These are phyloP conservation scores for Dryadula phaetusa DNA, from an alignment of 2,888 invertebrate species.

Conservation along the genomic window DNA sequence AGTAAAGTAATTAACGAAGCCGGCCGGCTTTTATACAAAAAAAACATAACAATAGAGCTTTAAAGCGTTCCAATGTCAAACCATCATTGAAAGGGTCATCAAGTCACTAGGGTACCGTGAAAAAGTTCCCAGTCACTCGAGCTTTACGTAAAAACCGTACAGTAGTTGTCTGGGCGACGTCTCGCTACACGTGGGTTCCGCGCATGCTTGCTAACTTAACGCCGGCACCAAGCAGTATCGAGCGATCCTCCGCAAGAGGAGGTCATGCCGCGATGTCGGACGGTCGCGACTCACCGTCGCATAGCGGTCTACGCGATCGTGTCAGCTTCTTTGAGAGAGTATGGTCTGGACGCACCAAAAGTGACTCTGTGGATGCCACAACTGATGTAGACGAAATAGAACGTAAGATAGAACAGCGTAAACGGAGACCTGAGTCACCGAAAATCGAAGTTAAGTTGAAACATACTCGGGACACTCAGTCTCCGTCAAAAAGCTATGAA, in stretches of 20 bases:
- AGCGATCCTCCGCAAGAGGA: constrained; percentile 76
- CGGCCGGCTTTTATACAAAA: too few relatives aligned
- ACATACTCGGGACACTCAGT: constrained; percentile 80
- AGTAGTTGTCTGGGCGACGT: constrained; percentile 62
- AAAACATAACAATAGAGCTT: not conserved
- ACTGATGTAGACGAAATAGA: constrained; percentile 86
- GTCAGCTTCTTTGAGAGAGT: constrained; percentile 92
- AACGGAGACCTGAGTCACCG: constrained; percentile 81
- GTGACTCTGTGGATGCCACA: constrained; percentile 70
- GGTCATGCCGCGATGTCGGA: constrained; percentile 82
- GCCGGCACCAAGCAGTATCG: constrained; percentile 72
- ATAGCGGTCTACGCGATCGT: constrained; percentile 86
- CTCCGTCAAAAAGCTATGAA: constrained; percentile 75
- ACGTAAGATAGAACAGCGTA: constrained; percentile 84
- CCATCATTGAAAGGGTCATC: constrained; percentile 35
- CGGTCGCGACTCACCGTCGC: constrained; percentile 81
- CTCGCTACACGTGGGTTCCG: constrained; percentile 64
- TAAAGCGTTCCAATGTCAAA: constrained; percentile 9
- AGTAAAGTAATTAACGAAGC: too few relatives aligned
- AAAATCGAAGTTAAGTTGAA: constrained; percentile 86
- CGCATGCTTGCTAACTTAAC: constrained; percentile 56
- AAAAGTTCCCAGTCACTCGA: constrained; percentile 31
- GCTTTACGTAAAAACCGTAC: constrained; percentile 30
- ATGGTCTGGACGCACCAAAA: constrained; percentile 85
- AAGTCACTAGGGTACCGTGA: constrained; percentile 43